Conservation (phyloP, 2,113 vertebrate species). For the Castor canadensis region DNA sequence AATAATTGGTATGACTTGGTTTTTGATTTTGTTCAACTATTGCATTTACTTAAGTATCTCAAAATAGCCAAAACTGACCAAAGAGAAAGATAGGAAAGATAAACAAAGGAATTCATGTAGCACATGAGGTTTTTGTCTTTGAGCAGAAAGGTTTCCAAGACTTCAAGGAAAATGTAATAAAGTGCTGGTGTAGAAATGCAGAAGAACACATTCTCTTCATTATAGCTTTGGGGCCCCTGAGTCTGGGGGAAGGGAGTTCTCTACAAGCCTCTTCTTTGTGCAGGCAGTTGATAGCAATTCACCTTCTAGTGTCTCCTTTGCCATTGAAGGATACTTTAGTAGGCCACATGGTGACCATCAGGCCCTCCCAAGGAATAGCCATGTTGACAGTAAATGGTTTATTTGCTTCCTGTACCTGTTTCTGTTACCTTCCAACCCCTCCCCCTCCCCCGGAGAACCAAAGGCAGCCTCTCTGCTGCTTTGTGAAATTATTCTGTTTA, state of each 20-base stretch:
- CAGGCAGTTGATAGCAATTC: neutral
- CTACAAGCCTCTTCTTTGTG: neutral
- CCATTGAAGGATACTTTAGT: neutral
- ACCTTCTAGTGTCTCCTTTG: neutral
- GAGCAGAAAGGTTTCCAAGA: neutral
- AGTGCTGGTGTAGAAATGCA: neutral
- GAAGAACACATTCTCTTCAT: no score
- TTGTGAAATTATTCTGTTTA: conserved; percentile 47
- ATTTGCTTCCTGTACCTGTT: conserved; percentile 46
- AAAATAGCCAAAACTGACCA: conserved; percentile 17
- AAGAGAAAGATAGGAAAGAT: neutral
- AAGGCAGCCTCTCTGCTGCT: conserved; percentile 2
- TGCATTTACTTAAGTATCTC: neutral
- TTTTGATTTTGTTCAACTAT: neutral
- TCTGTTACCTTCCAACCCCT: conserved; percentile 33
- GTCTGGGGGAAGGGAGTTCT: neutral
- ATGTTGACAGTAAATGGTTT: neutral
- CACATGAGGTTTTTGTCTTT: neutral
- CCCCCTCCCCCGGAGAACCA: neutral
- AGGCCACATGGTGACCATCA: neutral
- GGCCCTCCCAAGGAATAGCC: neutral
- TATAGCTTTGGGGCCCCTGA: neutral
- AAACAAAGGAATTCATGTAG: neutral
- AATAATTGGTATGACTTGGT: neutral
- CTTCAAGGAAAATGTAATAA: neutral